Conservation (phyloP, 2,797 vertebrate genomes). For the Columba guinea region DNA sequence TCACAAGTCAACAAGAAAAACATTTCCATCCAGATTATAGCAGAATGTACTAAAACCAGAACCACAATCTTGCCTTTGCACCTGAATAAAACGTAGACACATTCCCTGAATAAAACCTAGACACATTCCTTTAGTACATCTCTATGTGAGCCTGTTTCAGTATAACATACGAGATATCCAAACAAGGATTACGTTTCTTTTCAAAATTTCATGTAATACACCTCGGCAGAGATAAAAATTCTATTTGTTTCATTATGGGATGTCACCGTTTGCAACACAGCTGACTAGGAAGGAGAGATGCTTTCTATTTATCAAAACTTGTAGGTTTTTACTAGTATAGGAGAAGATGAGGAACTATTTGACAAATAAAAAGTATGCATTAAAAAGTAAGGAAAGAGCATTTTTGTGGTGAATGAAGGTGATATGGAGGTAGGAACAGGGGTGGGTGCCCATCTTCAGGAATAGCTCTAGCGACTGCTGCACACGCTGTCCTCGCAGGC, state of each 20-base stretch:
- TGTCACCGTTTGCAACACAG: neutral
- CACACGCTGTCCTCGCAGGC: neutral
- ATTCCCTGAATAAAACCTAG: neutral
- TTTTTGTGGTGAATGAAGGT: slow-evolving; percentile 16
- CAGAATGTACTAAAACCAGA: neutral
- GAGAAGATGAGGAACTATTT: slow-evolving; percentile 12
- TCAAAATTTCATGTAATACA: neutral
- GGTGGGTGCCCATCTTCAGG: neutral
- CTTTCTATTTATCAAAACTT: neutral
- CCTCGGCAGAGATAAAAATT: neutral
- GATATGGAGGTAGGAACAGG: neutral
- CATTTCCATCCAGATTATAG: neutral
- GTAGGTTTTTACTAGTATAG: neutral
- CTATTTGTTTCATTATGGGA: neutral
- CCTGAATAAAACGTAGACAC: neutral
- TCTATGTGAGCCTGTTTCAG: neutral
- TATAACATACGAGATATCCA: neutral
- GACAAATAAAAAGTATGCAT: slow-evolving; percentile 49
- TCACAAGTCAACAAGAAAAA: neutral
- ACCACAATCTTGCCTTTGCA: neutral
- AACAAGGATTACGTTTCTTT: neutral
- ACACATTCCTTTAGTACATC: neutral
- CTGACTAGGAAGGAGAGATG: neutral
- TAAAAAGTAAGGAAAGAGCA: slow-evolving; percentile 37
- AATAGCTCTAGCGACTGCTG: neutral